Conservation (phyloP, 2,888 invertebrate genomes). For the Callyntrura sp. region DNA sequence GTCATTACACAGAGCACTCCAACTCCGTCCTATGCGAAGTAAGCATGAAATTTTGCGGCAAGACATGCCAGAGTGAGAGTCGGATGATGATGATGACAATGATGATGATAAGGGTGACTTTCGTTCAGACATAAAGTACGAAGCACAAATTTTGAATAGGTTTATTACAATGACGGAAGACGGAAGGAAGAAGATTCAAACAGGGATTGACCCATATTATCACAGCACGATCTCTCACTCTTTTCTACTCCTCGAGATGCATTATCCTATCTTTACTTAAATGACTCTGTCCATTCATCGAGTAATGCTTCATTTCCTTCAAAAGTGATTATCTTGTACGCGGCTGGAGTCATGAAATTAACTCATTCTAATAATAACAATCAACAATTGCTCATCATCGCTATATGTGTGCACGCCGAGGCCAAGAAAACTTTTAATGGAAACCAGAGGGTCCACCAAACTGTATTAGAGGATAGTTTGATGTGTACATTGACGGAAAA, state of each 20-base stretch:
- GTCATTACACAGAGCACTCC: slow-evolving; percentile 50
- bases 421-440: no score
- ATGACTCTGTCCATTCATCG: slow-evolving; percentile 60
- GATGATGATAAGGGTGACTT: slow-evolving; percentile 1
- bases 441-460: no score
- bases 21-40: background rate
- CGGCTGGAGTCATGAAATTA: slow-evolving; percentile 71
- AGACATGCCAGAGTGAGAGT: background rate
- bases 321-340: slow-evolving; percentile 52
- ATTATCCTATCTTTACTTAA: slow-evolving; percentile 39
- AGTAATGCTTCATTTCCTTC: slow-evolving; percentile 38
- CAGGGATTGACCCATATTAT: slow-evolving; percentile 72
- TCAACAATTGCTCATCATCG: background rate
- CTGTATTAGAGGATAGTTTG: background rate
- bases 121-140: background rate
- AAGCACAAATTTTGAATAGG: background rate
- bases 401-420: background rate
- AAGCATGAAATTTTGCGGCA: slow-evolving; percentile 34
- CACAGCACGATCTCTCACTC: slow-evolving; percentile 66
- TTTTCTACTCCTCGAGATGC: background rate
- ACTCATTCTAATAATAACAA: slow-evolving; percentile 33
- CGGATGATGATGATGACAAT: background rate
- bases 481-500: no score
- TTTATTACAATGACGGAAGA: slow-evolving; percentile 17
- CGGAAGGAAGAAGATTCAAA: slow-evolving; percentile 58